Percentiles rank a stretch among this genome's conserved stretches.
These are phyloP conservation scores for Hassar affinis DNA, from an alignment of 2,113 vertebrate species.

Conservation along the genomic window DNA sequence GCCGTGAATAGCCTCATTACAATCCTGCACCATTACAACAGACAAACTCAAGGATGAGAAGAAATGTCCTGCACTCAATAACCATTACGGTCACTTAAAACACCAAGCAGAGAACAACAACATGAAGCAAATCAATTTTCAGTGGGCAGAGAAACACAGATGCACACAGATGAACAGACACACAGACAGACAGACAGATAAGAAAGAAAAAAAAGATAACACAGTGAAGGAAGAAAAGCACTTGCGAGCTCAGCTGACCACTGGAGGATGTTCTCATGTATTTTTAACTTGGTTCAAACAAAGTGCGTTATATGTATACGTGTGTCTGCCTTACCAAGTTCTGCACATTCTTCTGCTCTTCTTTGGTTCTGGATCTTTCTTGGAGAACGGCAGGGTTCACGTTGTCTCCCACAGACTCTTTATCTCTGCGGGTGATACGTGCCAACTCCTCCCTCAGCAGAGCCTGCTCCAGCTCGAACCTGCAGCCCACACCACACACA, in stretches of 20 bases:
- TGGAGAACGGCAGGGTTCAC: conserved; percentile 58
- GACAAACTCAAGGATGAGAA: conserved; percentile 25
- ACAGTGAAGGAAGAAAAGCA: background rate
- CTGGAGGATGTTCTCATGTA: conserved; percentile 2
- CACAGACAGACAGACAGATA: background rate
- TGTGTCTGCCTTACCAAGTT: conserved; percentile 75
- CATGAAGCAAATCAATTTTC: conserved; percentile 34
- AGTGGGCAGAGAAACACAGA: conserved; percentile 23
- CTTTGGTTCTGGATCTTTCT: conserved; percentile 60
- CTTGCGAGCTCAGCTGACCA: background rate
- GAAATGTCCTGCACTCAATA: conserved; percentile 46
- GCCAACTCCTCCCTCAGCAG: conserved; percentile 80
- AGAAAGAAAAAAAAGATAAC: background rate
- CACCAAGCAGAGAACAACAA: conserved; percentile 34
- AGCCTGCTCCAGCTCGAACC: conserved; percentile 82
- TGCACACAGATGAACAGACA: background rate
- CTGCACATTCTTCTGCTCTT: conserved; percentile 71
- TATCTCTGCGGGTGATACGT: conserved; percentile 75
- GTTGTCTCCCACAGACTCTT: conserved; percentile 66
- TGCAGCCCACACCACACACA: conserved; percentile 40
- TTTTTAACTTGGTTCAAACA: conserved; percentile 26
- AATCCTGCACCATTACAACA: conserved; percentile 47
- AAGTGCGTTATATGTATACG: conserved; percentile 27
- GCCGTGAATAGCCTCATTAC: conserved; percentile 41
- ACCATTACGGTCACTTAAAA: conserved; percentile 50